Evolutionary conservation across 2,888 invertebrate genomes (phyloP), one percentile per base, ranked within the genome.

Genomic region (Vesta saturnalis): DNA sequence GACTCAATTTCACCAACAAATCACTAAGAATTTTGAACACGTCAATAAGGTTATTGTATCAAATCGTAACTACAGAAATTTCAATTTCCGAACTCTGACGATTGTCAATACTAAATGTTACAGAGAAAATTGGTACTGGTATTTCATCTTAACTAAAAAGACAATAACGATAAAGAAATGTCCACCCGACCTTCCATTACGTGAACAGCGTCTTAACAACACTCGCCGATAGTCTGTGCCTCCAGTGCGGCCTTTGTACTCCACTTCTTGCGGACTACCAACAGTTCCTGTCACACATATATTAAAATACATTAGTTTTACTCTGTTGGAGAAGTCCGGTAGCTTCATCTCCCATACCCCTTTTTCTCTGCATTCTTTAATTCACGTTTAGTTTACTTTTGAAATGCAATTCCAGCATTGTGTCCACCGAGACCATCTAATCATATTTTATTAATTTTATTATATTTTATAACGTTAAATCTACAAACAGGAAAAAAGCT

Each of bases 241-340:
- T 68, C 76, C 73, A 70, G 76, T 74, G 74, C 74, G 65, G 66
- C 69, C 75, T 80, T 77, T 77, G 77, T 77, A 76, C 76, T 76
- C 74, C 74, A 78, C 74, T 79, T 79, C 78, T 79, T 79, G 79
- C 74, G 73, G 76, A 76, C 73, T 77, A 73, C 78, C 75, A 75
- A 67, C 76, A 76, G 79, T 78, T 78, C 77, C 77, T 79, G 77
- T 80, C 80, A 79, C 80, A 81, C 80, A 81, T 81, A 81, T 79
- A 80, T 79, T 80, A 80, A 78, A 79, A 78, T 76, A 77, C 75
- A 76, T 76, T 76, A 74, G 73, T 68, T 72, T 60, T 63, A 60
- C 68, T 62, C 67, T 43, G 67, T 66, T 69, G 66, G 63, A 70
- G 55, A 66, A 66, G 47, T 66, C 54, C 66, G 62, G 62, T 66